Evolutionary conservation across 2,113 vertebrate genomes (phyloP).

Genomic region (Conger conger): DNA sequence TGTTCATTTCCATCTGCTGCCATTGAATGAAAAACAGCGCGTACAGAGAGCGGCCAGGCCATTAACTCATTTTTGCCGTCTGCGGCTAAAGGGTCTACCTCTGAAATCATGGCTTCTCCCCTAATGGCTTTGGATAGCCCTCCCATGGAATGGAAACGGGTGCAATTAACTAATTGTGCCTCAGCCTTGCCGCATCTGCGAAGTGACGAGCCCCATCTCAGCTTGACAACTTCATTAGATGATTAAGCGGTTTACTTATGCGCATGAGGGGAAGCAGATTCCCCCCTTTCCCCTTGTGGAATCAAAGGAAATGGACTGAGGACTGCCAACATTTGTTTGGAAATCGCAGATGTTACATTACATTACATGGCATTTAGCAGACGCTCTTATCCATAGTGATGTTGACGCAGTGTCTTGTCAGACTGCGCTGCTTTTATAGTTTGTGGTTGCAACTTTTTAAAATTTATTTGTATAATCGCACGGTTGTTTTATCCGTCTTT

Average conservation of each 20-base stretch:
- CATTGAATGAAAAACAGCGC: no score
- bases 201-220: slow-evolving; percentile 43
- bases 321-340: background rate
- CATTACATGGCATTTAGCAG: no score
- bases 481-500: background rate
- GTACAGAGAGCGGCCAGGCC: no score
- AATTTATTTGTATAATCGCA: background rate
- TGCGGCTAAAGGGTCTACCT: no score
- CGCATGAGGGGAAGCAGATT: slow-evolving; percentile 51
- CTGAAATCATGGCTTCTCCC: background rate
- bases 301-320: slow-evolving; percentile 34
- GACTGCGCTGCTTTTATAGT: background rate
- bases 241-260: slow-evolving; percentile 58
- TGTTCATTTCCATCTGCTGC: no score
- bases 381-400: no score
- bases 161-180: slow-evolving; percentile 43
- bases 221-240: slow-evolving; percentile 38
- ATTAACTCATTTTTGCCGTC: no score
- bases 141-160: slow-evolving; percentile 46
- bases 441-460: background rate
- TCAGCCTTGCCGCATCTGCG: slow-evolving; percentile 49
- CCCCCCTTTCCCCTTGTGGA: slow-evolving; percentile 11
- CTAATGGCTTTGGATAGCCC: slow-evolving; percentile 56
- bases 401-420: slow-evolving; percentile 8
- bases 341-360: background rate